phyloP scores from a whole-genome alignment of 2,113 vertebrate genomes.

The Sclerurus mexicanus region DNA sequence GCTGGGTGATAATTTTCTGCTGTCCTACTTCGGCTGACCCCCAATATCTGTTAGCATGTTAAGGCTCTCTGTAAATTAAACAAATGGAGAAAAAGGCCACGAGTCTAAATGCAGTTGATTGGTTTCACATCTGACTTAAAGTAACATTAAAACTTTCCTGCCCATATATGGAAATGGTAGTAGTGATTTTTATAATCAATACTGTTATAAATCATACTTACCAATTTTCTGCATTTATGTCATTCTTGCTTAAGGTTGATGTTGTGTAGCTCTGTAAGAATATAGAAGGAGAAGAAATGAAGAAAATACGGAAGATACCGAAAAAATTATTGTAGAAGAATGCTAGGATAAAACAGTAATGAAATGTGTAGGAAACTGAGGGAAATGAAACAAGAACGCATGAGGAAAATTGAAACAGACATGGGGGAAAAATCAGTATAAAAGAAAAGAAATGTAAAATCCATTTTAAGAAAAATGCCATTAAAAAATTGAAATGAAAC shows the following conservation, averaged over 20 bases:
- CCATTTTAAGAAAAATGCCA: not conserved
- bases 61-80: not conserved
- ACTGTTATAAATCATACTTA: not conserved
- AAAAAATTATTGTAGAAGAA: not conserved
- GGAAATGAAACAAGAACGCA: not conserved
- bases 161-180: not conserved
- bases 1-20: not conserved
- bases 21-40: not conserved
- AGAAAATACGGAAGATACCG: not conserved
- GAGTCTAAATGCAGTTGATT: not conserved
- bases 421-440: not conserved
- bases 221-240: not conserved
- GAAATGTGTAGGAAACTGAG: not conserved
- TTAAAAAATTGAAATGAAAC: not conserved
- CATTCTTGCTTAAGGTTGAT: not conserved
- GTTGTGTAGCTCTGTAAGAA: not conserved
- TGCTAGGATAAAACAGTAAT: not conserved
- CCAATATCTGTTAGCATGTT: not conserved
- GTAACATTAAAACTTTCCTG: not conserved
- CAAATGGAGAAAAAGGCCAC: not conserved
- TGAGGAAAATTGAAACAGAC: not conserved
- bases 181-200: not conserved
- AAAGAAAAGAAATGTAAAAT: not conserved
- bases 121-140: not conserved
- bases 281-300: not conserved